Evolutionary conservation across 2,888 invertebrate genomes (phyloP), one percentile per base, ranked within the genome.

Genomic region (Entomobrya proxima): DNA sequence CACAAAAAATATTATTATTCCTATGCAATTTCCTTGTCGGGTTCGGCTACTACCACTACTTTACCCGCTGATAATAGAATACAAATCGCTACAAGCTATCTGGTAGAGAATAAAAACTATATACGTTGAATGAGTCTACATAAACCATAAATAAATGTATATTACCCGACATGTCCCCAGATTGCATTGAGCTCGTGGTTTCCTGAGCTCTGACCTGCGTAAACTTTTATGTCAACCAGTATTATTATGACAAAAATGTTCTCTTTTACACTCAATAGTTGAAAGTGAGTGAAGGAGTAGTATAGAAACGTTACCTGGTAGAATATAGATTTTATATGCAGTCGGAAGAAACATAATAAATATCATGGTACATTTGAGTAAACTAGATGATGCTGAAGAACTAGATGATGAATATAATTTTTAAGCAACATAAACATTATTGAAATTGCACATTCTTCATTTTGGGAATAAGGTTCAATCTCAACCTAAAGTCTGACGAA

Each of bases 351-450:
- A n/a, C n/a, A n/a, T n/a, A n/a, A n/a, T n/a, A n/a, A n/a, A n/a
- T n/a, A n/a, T n/a, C n/a, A n/a, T n/a, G n/a, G n/a, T n/a, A n/a
- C n/a, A n/a, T n/a, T n/a, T n/a, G n/a, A n/a, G n/a, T n/a, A n/a
- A n/a, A n/a, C n/a, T n/a, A n/a, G n/a, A n/a, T n/a, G n/a, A n/a
- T n/a, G n/a, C n/a, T n/a, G n/a, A n/a, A n/a, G n/a, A n/a, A n/a
- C n/a, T n/a, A n/a, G n/a, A n/a, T 47, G 47, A 79, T 69, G 69
- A 79, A 50, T 52, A 55, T 69, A 37, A 69, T 67, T 72, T 30
- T 18, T 21, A 27, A 15, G 78, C 18, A 78, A 1, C 1, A 58
- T 7, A 11, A 2, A n/a, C n/a, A 27, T 58, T 58, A 11, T 58
- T 18, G 37, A 50, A 64, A 50, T 61, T 64, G 61, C 61, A 78